Base-by-base conservation (phyloP, 2,113 vertebrate species). In the Hyperoodon ampullatus region DNA sequence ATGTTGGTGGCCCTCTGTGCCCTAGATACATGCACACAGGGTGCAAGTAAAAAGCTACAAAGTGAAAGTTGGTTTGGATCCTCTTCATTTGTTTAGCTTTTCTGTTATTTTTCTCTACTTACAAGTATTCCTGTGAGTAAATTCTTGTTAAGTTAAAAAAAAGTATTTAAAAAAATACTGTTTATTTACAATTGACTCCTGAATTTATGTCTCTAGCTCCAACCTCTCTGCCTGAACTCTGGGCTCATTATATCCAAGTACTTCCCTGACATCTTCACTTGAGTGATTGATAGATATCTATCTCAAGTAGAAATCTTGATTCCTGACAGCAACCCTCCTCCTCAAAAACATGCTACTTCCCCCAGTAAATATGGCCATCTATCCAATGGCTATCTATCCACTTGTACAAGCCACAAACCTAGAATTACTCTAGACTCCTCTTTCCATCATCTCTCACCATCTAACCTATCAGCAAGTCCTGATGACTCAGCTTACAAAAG, bases 1-100 rank as follows among this genome's bases (percentile, higher is more conserved):
- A 99, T 99, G 99, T 99, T 99, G 99, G 99, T 99, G 99, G 99
- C 99, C 99, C 99, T 99, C 98, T 99, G 98, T 99, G 98, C 98
- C 99, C 98, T 98, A 98, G 97, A 96, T 98, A 98, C 94, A 97
- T 98, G 97, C 98, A 98, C 98, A 98, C 97, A 98, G 98, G 98
- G 98, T 98, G 97, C 98, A 98, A 98, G 98, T 98, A 97, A 98
- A 98, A 98, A 98, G 98, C 98, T 99, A 98, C 80, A 65, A 65
- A 99, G 98, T 99, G 98, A 98, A 98, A 99, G 98, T 98, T 99
- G 98, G 98, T 98, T 98, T 98, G 98, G 98, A 99, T 99, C 99
- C 98, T 99, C 97, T 98, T 98, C 98, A 99, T 99, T 98, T 99
- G 98, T 99, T 99, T 98, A 98, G 98, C 98, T 98, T 99, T 99